Evolutionary conservation across 1,140 invertebrate species (phyloP).

Genomic region (Drosophila sproati): DNA sequence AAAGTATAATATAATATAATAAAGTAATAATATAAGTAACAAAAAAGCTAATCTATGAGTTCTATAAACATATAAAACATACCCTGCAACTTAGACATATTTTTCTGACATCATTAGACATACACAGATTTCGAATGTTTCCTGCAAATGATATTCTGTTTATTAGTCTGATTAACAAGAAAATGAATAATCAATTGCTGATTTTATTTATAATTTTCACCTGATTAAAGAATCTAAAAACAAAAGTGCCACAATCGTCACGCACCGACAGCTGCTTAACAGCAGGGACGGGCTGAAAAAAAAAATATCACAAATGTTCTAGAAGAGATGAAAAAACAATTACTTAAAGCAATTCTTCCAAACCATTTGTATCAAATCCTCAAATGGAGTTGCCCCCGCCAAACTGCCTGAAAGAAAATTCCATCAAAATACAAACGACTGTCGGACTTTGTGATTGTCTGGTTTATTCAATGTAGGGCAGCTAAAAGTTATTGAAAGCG

Average conservation of each 20-base stretch:
- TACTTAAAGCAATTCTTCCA: conserved; percentile 82
- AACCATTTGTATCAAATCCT: conserved; percentile 78
- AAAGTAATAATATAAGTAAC: no score
- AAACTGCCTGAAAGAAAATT: conserved; percentile 51
- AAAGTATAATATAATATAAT: no score
- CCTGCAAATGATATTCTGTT: no score
- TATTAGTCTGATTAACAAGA: no score
- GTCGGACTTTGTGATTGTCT: conserved; percentile 54
- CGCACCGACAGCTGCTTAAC: neutral
- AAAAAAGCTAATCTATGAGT: no score
- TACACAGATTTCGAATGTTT: no score
- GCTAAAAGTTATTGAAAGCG: conserved; percentile 64
- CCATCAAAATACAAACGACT: conserved; percentile 48
- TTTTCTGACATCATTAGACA: no score
- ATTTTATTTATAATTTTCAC: no score
- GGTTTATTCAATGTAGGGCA: conserved; percentile 41
- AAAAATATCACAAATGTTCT: conserved; percentile 50
- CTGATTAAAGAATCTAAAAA: neutral
- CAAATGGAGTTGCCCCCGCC: conserved; percentile 71
- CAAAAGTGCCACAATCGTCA: neutral
- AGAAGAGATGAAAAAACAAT: conserved; percentile 65
- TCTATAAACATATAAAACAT: no score
- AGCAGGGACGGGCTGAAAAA: conserved; percentile 20
- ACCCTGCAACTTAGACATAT: no score
- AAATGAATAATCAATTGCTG: no score